Base-by-base conservation (phyloP, 2,113 vertebrate genomes). In the Rhynchopsitta pachyrhyncha region DNA sequence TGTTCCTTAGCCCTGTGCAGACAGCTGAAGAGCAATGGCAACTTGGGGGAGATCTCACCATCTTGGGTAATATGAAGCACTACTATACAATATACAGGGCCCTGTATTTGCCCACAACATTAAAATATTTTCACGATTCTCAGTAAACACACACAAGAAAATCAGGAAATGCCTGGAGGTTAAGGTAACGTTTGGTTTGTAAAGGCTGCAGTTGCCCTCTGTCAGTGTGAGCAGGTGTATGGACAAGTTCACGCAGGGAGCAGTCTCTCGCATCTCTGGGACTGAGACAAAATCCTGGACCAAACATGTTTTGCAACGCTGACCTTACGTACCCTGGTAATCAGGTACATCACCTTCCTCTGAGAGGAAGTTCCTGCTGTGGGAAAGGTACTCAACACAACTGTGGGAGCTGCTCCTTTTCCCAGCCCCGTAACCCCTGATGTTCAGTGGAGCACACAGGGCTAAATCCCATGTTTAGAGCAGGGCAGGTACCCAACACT, bases 341-440 rank as follows among this genome's bases (percentile, higher is more conserved):
- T 70, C 27, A 18, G 44, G 17, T 31, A 28, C 14, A 50, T 8
- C 28, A 17, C n/a, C 19, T 11, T n/a, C 23, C 5, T n/a, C 50
- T 47, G 60, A 47, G 10, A 1, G 1, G 31, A 82, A 47, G 35
- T 46, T 46, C 69, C 33, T 66, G 13, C 49, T n/a, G 5, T 47
- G 44, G 59, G 33, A 67, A 82, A 18, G n/a, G 49, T 12, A 50
- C 14, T 37, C 0, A 0, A 25, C 10, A 29, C 5, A 49, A 5
- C 37, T 62, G 7, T 53, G 18, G 27, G 31, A 90, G 44, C n/a
- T 71, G 12, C 9, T 73, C 10, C 24, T 49, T 85, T 7, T 12
- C 25, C 16, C 25, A 52, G 19, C 15, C 11, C 12, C 9, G 1
- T 7, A 47, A 35, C 22, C 3, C 16, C 13, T 53, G 25, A 41